Base-by-base conservation (phyloP, 2,797 vertebrate genomes). In the Tympanoctomys barrerae region DNA sequence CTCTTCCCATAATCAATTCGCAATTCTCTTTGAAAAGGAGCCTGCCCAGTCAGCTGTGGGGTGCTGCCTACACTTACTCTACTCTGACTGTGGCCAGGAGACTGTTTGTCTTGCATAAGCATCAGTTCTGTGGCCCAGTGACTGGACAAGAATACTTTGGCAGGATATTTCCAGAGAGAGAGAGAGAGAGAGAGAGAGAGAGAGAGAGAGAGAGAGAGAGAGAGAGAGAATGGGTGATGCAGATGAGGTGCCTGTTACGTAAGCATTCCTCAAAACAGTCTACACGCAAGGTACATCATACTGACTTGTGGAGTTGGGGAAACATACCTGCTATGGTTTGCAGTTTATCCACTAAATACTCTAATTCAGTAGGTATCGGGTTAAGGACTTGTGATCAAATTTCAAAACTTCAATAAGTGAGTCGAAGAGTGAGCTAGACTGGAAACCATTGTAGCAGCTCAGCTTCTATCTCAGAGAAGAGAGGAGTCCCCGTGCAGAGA, bases 401-500 rank as follows among this genome's bases (percentile, higher is more conserved):
- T 80, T 61, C 42, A 42, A 92, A 95, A 73, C 7, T 57, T 49
- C 11, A 49, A 0, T 87, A 68, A 42, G 10, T 77, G n/a, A 79
- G 81, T 89, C 31, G 6, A 70, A 36, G 39, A 22, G 11, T 73
- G 62, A 31, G 6, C 4, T 46, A 49, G 46, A 61, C n/a, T 31
- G 24, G 16, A 42, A 90, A 59, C 2, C 33, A 11, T 70, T 61
- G 26, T 71, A 61, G 70, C 36, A 24, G 64, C 57, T 59, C 75
- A 77, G 22, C 52, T 73, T 82, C 73, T 70, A 36, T 77, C 26
- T 87, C 73, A 83, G 83, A 81, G 33, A 91, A 91, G 73, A 89
- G 42, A 36, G 26, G 39, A 49, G 3, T 5, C 7, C 16, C 84
- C 1, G 3, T 46, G 54, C 73, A 4, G 36, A 52, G n/a, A 90